Percentiles rank a stretch among this genome's conserved stretches.
Evolutionary conservation across 2,797 vertebrate species (phyloP).

Genomic region (Phalanger gymnotis): DNA sequence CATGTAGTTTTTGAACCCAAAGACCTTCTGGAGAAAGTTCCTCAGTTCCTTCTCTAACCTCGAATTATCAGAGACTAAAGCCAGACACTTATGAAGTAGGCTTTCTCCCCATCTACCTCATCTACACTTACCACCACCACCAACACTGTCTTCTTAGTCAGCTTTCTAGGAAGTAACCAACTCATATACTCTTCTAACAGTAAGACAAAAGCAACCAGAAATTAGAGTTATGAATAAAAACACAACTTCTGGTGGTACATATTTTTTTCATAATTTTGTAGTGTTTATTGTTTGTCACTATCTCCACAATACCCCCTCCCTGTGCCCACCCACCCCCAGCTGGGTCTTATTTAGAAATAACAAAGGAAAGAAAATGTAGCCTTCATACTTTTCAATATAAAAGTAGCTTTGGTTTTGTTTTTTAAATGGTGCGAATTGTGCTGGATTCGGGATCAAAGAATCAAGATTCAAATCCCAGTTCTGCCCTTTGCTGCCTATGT

Average conservation of each 20-base stretch:
- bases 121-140: neutral
- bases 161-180: neutral
- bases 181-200: neutral
- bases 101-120: neutral
- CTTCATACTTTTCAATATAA: neutral
- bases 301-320: neutral
- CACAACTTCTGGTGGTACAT: neutral
- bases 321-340: no score
- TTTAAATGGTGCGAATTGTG: neutral
- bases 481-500: neutral
- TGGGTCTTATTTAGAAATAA: constrained; percentile 1
- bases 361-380: neutral
- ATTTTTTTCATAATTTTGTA: neutral
- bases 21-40: constrained; percentile 61
- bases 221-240: neutral
- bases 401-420: neutral
- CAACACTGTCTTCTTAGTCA: neutral
- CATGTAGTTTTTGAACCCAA: constrained; percentile 55
- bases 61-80: constrained; percentile 47
- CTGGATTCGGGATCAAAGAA: neutral
- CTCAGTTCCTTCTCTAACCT: constrained; percentile 69
- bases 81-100: constrained; percentile 48
- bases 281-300: neutral
- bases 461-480: neutral
- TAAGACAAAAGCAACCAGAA: neutral